Evolutionary conservation across 2,888 invertebrate genomes (phyloP).

Genomic region (Cetonia aurata): DNA sequence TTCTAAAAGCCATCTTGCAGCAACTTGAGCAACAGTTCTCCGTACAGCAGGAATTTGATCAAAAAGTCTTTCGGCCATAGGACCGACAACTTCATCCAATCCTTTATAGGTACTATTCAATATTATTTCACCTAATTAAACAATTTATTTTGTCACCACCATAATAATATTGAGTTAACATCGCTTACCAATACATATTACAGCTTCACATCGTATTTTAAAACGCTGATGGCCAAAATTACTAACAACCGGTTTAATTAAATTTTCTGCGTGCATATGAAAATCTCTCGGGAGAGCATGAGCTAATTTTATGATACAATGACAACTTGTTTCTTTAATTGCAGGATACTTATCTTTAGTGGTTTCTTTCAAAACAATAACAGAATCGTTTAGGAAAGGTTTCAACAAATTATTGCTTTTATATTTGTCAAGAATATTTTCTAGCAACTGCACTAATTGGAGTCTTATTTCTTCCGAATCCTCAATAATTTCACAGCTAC

Average conservation of each 20-base stretch:
- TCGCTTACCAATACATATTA: conserved; percentile 78
- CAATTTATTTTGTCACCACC: not conserved
- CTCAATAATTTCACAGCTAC: conserved; percentile 79
- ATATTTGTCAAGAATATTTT: conserved; percentile 75
- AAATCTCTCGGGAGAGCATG: conserved; percentile 77
- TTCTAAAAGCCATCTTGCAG: conserved; percentile 82
- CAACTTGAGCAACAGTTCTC: conserved; percentile 80
- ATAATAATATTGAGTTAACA: conserved; percentile 17
- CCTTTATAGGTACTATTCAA: conserved; percentile 69
- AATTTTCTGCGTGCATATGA: conserved; percentile 79
- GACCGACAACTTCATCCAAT: conserved; percentile 76
- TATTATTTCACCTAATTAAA: conserved; percentile 70
- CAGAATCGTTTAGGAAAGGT: conserved; percentile 81
- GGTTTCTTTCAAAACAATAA: conserved; percentile 79
- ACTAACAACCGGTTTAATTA: conserved; percentile 79
- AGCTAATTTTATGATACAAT: conserved; percentile 77
- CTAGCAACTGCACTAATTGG: conserved; percentile 75
- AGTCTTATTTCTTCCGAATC: conserved; percentile 87
- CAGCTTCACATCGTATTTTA: conserved; percentile 79
- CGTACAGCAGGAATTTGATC: conserved; percentile 86
- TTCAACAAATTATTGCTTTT: conserved; percentile 71
- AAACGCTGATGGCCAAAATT: conserved; percentile 88
- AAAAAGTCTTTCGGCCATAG: conserved; percentile 89
- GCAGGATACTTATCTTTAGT: conserved; percentile 84
- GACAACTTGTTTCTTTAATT: conserved; percentile 84